These are phyloP conservation scores for Cheiracanthium punctorium DNA, from an alignment of 2,888 invertebrate genomes.

Conservation along the genomic window DNA sequence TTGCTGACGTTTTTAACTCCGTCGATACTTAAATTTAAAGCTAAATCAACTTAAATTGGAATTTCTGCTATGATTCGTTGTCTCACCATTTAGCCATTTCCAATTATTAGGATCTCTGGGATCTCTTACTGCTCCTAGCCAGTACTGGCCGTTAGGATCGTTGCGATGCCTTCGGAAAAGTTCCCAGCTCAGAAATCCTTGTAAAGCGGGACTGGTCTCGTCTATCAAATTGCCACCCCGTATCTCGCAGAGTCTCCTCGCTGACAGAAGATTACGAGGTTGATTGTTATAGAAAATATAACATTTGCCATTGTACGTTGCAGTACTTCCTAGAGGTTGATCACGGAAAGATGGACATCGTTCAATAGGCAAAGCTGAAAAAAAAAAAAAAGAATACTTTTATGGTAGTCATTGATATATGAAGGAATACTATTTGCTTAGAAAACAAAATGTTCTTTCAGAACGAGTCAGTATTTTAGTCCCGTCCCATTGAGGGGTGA, in stretches of 20 bases:
- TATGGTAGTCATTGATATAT: too few species aligned
- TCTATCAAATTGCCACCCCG: conserved; percentile 91
- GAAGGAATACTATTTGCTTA: too few species aligned
- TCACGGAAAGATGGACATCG: conserved; percentile 94
- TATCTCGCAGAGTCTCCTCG: conserved; percentile 86
- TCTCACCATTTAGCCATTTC: conserved; percentile 87
- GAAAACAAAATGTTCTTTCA: too few species aligned
- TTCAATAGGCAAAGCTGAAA: conserved; percentile 80
- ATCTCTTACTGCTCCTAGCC: conserved; percentile 95
- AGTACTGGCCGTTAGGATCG: conserved; percentile 93
- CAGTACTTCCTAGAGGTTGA: conserved; percentile 93
- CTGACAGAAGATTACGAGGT: conserved; percentile 86
- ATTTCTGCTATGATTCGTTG: too few species aligned
- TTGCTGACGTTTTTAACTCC: too few species aligned
- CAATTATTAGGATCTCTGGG: conserved; percentile 85
- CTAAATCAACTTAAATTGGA: too few species aligned
- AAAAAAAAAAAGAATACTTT: too few species aligned
- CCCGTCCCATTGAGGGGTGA: too few species aligned
- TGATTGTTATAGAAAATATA: conserved; percentile 94
- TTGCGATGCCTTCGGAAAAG: conserved; percentile 92
- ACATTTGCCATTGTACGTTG: conserved; percentile 95
- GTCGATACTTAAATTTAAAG: too few species aligned
- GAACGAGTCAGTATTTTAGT: too few species aligned
- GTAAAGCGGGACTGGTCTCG: conserved; percentile 93
- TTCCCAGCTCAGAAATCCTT: conserved; percentile 96